Base-by-base conservation (phyloP, 2,113 vertebrate species). In the Cavia aperea region DNA sequence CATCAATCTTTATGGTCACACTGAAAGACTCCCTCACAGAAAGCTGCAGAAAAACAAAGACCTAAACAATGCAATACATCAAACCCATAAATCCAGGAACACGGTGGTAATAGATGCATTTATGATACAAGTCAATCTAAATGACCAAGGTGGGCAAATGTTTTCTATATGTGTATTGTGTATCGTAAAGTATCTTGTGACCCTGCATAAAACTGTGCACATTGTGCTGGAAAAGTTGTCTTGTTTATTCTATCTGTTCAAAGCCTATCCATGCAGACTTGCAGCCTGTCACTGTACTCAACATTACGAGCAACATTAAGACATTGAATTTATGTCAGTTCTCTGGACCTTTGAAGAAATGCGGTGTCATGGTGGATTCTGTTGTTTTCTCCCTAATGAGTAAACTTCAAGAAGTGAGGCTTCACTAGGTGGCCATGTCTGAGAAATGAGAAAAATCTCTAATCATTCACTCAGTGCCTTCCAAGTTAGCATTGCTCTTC, bases 21-120 rank as follows among this genome's bases (percentile, higher is more conserved):
- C 26, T 65, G 65, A 86, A 95, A 96, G 51, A 86, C 26, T 90
- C 86, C 66, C 87, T 70, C 46, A 7, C 86, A 66, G 73, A 93
- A 97, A 78, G 49, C 85, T 96, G 93, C 94, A 62, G 95, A 85
- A 92, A 96, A 97, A 95, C 95, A 95, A 97, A 97, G 92, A 81
- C 60, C 36, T 82, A 82, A 96, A 92, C 39, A 93, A n/a, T 18
- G 62, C 49, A 5, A 77, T 79, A 62, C n/a, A 96, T 96, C 93
- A 96, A 94, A 89, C 72, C 39, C 29, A 89, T 70, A 88, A 95
- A 66, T 77, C 72, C 96, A 70, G 24, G n/a, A 96, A n/a, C 65
- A 92, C 7, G 31, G 43, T 84, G 77, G 70, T 87, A 66, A 95
- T 93, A 93, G 92, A 88, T 90, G 54, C 90, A 62, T 96, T 96